A percentile compares a stretch with the other conserved stretches of the same genome.
phyloP scores from a whole-genome alignment of 2,888 invertebrate species.

The Bimastos eiseni region DNA sequence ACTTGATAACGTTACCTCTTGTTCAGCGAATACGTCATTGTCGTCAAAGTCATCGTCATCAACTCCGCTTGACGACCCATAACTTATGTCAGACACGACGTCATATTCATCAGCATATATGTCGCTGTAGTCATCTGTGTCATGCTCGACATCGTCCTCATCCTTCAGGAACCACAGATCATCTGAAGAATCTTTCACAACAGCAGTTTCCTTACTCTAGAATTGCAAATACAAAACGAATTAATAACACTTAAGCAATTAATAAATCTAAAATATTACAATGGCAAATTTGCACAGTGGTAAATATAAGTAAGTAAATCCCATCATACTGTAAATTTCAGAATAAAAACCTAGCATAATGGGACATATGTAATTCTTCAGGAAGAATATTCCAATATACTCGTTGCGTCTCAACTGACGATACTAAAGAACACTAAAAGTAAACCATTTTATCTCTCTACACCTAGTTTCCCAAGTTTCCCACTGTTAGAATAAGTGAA shows the following conservation, averaged over 20 bases:
- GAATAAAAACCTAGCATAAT: no score
- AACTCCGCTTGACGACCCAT: not conserved
- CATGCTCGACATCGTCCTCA: conserved; percentile 40
- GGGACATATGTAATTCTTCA: no score
- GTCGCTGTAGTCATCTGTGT: not conserved
- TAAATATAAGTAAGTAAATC: no score
- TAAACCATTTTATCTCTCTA: no score
- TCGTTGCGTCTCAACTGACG: no score
- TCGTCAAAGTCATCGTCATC: not conserved
- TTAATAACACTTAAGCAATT: not conserved
- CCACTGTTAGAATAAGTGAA: no score
- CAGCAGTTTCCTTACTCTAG: conserved; percentile 48
- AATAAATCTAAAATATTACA: not conserved
- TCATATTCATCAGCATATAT: conserved; percentile 15
- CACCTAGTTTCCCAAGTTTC: no score
- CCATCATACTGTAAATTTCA: no score
- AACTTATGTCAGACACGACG: not conserved
- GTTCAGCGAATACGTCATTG: not conserved
- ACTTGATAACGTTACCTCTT: not conserved
- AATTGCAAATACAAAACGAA: not conserved
- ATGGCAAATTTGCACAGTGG: not conserved
- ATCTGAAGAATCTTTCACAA: conserved; percentile 49
- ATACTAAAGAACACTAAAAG: no score
- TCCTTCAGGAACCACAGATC: conserved; percentile 52
- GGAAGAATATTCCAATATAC: no score